These are phyloP conservation scores for Regulus satrapa DNA, from an alignment of 2,113 vertebrate genomes.

Conservation along the genomic window DNA sequence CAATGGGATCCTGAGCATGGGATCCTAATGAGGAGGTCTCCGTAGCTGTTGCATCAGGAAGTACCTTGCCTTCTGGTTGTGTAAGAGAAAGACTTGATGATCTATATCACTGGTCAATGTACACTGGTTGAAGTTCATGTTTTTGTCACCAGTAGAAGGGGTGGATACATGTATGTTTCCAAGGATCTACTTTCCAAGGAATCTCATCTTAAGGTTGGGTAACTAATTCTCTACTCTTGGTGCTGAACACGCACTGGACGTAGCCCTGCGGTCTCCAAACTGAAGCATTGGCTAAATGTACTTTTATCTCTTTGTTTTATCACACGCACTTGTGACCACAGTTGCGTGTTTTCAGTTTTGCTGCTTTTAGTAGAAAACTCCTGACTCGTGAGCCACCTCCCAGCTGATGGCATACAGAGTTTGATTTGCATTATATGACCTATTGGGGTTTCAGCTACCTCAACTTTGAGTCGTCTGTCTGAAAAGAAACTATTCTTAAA, in stretches of 20 bases:
- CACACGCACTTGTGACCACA: not conserved
- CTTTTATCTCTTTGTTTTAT: not conserved
- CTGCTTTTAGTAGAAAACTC: not conserved
- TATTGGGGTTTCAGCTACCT: not conserved
- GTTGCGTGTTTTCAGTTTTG: not conserved
- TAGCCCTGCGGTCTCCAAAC: not conserved
- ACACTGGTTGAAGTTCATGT: not conserved
- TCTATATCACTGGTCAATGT: not conserved
- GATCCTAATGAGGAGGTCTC: not conserved
- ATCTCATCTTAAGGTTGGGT: not conserved
- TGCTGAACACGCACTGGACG: fast-evolving
- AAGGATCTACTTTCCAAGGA: not conserved
- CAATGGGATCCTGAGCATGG: fast-evolving
- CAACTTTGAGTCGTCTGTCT: not conserved
- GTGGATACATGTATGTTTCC: not conserved
- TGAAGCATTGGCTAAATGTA: not conserved
- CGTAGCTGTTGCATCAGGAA: not conserved
- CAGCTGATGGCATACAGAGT: not conserved
- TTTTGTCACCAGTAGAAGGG: not conserved
- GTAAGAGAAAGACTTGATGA: not conserved
- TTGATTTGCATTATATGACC: slow-evolving; percentile 27
- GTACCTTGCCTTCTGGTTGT: not conserved
- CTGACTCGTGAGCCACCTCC: not conserved
- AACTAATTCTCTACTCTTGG: not conserved
- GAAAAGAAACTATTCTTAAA: slow-evolving; percentile 7